Evolutionary conservation across 2,888 invertebrate genomes (phyloP).

Genomic region (Pteria penguin): DNA sequence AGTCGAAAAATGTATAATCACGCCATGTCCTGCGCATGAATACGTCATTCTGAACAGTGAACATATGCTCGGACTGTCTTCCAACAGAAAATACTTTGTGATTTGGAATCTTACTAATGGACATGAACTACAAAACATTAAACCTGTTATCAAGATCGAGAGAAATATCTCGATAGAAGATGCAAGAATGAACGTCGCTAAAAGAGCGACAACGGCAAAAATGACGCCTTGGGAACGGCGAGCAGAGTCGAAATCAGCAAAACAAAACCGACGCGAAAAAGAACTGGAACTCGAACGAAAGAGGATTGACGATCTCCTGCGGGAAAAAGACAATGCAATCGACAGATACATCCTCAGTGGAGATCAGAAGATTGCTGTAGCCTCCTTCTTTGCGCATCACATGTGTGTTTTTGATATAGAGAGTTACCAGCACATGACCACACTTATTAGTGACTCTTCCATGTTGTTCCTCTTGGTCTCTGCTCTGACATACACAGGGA

Average conservation of each 20-base stretch:
- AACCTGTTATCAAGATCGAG: constrained; percentile 68
- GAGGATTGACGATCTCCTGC: constrained; percentile 64
- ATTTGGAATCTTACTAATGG: constrained; percentile 76
- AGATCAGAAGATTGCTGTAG: constrained; percentile 73
- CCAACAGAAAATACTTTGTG: constrained; percentile 75
- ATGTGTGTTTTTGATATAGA: constrained; percentile 76
- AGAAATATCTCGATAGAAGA: constrained; percentile 43
- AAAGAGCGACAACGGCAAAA: constrained; percentile 61
- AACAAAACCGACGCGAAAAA: constrained; percentile 59
- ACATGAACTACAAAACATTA: constrained; percentile 70
- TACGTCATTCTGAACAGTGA: constrained; percentile 74
- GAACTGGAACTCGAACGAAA: constrained; percentile 67
- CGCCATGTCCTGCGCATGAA: constrained; percentile 75
- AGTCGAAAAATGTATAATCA: constrained; percentile 72
- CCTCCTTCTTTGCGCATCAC: constrained; percentile 78
- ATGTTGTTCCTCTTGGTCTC: constrained; percentile 76
- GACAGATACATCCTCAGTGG: constrained; percentile 76
- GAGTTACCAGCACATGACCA: constrained; percentile 67
- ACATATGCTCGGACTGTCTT: constrained; percentile 74
- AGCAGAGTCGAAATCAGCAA: constrained; percentile 67
- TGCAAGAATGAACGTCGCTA: constrained; percentile 43
- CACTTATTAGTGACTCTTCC: constrained; percentile 73
- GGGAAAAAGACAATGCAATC: constrained; percentile 75
- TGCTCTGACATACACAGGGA: constrained; percentile 72
- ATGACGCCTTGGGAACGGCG: constrained; percentile 78